Conservation (phyloP, 2,113 vertebrate species). For the Larimichthys crocea region DNA sequence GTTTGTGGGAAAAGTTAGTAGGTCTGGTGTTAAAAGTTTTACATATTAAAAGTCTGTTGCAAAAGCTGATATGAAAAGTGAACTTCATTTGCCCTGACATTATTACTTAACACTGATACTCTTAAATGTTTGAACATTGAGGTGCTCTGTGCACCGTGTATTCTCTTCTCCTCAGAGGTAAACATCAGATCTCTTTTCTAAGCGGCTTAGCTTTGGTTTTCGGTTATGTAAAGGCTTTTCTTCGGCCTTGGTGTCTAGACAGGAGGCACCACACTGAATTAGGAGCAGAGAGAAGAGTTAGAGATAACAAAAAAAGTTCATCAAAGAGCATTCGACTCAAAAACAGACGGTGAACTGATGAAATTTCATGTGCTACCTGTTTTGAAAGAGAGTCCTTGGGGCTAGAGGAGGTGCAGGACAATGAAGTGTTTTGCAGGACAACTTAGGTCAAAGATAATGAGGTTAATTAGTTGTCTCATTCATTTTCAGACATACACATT, state of each 20-base stretch:
- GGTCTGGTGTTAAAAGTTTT: too few species aligned
- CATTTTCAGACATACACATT: constrained; percentile 23
- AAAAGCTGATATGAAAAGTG: too few species aligned
- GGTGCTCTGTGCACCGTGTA: neutral
- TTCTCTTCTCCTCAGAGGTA: constrained; percentile 37
- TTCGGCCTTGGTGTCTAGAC: constrained; percentile 42
- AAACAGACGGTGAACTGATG: too few species aligned
- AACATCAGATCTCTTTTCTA: constrained; percentile 33
- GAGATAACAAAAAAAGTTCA: neutral
- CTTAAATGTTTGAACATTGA: neutral
- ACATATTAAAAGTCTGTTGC: too few species aligned
- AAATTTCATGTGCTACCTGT: neutral
- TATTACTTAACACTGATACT: neutral
- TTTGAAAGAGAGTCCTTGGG: neutral
- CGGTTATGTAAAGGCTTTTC: constrained; percentile 79
- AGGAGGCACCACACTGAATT: constrained; percentile 25
- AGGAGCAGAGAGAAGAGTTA: constrained; percentile 22
- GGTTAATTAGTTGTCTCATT: constrained; percentile 39
- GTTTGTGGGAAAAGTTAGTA: too few species aligned
- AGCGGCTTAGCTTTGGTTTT: constrained; percentile 80
- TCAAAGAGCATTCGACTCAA: neutral
- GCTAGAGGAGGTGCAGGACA: neutral
- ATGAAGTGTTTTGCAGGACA: neutral
- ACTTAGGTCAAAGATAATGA: constrained; percentile 23
- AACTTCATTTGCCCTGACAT: neutral